phyloP scores from a whole-genome alignment of 2,113 vertebrate genomes.

The Mormyrus iriodes region DNA sequence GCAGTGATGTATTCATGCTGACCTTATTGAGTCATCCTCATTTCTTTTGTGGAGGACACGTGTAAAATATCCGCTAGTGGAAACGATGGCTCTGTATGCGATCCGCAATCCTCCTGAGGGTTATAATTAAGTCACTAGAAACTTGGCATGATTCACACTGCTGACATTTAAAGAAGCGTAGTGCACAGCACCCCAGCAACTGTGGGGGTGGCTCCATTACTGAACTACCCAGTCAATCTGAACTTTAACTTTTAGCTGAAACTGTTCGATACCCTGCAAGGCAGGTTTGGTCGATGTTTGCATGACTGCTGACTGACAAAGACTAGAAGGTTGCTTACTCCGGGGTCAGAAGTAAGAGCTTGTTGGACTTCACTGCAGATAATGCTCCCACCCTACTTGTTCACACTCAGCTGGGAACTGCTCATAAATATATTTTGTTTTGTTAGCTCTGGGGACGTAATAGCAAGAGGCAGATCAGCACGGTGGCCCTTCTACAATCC shows the following conservation, averaged over 20 bases:
- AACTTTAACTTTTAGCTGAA: not conserved
- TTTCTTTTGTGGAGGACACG: not conserved
- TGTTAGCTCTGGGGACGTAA: not conserved
- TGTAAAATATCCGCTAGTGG: not conserved
- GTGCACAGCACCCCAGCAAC: not conserved
- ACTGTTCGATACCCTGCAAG: not conserved
- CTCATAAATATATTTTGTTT: not conserved
- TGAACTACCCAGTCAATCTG: not conserved
- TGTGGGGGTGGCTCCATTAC: not conserved
- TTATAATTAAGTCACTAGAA: slow-evolving; percentile 5
- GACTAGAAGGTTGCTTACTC: not conserved
- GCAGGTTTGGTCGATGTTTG: not conserved
- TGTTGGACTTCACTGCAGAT: not conserved
- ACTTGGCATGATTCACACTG: slow-evolving; percentile 1
- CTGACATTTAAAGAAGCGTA: not conserved
- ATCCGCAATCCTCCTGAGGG: not conserved
- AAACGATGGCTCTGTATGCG: not conserved
- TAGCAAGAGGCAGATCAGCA: not conserved
- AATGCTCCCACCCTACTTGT: not conserved
- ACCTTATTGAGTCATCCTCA: slow-evolving; percentile 2
- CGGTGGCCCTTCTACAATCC: not conserved
- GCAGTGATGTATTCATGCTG: not conserved
- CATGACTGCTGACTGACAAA: not conserved
- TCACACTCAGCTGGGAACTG: not conserved
- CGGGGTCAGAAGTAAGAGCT: not conserved